These are phyloP conservation scores for Leucoma salicis DNA, from an alignment of 2,888 invertebrate species.

Conservation along the genomic window DNA sequence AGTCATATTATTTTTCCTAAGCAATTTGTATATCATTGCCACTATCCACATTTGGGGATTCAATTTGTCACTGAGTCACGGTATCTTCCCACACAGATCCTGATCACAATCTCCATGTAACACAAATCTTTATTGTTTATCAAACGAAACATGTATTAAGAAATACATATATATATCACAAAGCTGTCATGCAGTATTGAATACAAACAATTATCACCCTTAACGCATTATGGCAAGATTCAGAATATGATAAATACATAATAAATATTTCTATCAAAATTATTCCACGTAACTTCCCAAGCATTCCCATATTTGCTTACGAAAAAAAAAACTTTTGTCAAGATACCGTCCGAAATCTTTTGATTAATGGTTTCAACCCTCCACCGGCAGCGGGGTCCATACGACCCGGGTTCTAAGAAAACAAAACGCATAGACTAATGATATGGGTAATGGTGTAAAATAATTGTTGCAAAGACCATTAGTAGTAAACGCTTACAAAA, in stretches of 20 bases:
- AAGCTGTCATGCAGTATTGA: neutral
- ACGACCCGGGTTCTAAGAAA: conserved; percentile 58
- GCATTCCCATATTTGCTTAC: conserved; percentile 72
- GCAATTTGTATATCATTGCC: no score
- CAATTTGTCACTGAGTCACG: conserved; percentile 2
- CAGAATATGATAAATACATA: neutral
- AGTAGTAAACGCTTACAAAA: conserved; percentile 51
- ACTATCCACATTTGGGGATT: neutral
- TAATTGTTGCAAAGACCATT: conserved; percentile 69
- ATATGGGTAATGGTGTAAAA: conserved; percentile 69
- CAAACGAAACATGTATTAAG: conserved; percentile 29
- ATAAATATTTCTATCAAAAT: conserved; percentile 3
- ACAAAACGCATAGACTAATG: conserved; percentile 70
- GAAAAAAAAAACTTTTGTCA: conserved; percentile 72
- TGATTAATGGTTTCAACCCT: conserved; percentile 73
- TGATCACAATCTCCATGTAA: conserved; percentile 19
- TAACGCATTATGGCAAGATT: conserved; percentile 9
- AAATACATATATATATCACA: conserved; percentile 17
- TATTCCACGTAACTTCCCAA: conserved; percentile 23
- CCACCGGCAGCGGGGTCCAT: conserved; percentile 47
- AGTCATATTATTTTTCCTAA: no score
- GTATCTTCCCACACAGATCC: conserved; percentile 28
- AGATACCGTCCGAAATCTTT: conserved; percentile 50
- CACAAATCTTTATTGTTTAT: conserved; percentile 26
- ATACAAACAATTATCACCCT: conserved; percentile 3